These are phyloP conservation scores for Ophion costatus DNA, from an alignment of 2,888 invertebrate genomes.

Conservation along the genomic window DNA sequence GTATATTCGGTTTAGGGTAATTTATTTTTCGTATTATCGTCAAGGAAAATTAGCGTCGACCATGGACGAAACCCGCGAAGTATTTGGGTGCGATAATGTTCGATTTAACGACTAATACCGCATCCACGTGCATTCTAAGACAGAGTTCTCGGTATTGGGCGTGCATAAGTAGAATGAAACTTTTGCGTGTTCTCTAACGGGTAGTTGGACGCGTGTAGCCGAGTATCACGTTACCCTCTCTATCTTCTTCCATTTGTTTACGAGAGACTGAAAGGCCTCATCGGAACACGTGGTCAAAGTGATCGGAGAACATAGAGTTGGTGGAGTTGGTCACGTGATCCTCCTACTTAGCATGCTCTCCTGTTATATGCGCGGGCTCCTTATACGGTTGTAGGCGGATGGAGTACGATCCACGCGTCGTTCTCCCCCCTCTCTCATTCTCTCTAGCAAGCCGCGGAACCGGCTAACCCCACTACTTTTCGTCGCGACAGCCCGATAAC, in stretches of 20 bases:
- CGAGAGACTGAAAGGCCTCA: slow-evolving; percentile 71
- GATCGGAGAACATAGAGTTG: slow-evolving; percentile 71
- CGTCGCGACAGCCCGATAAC: not conserved
- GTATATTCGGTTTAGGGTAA: no score
- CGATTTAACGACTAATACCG: slow-evolving; percentile 15
- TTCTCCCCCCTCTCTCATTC: slow-evolving; percentile 48
- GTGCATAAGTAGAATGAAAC: slow-evolving; percentile 66
- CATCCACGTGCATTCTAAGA: slow-evolving; percentile 82
- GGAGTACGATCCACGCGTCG: slow-evolving; percentile 67
- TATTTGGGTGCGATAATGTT: not conserved
- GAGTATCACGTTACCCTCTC: not conserved
- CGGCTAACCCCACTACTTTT: slow-evolving; percentile 26
- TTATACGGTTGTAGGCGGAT: slow-evolving; percentile 82
- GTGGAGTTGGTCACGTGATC: slow-evolving; percentile 58
- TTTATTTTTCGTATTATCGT: no score
- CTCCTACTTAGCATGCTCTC: slow-evolving; percentile 68
- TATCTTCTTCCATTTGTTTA: slow-evolving; percentile 26
- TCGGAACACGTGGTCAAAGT: slow-evolving; percentile 79
- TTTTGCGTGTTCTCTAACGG: slow-evolving; percentile 10
- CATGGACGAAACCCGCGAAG: no score
- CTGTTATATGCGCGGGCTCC: slow-evolving; percentile 82
- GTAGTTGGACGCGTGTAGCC: not conserved
- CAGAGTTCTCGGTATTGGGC: slow-evolving; percentile 75
- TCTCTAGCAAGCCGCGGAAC: not conserved
- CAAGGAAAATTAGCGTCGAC: no score